Base-by-base conservation (phyloP, 2,888 invertebrate genomes). In the Sarcophaga caerulescens region DNA sequence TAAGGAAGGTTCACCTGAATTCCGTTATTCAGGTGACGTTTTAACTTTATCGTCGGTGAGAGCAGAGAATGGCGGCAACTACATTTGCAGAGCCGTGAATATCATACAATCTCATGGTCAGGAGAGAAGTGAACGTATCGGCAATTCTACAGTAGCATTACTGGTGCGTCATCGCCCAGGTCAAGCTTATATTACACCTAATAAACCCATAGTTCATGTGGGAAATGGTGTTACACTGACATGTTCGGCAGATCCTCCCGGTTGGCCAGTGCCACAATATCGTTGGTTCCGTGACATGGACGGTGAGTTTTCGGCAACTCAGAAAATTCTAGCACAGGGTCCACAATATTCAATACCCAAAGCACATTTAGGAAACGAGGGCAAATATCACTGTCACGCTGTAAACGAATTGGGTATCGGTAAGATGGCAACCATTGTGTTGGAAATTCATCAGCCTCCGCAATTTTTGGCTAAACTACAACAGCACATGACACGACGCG, bases 231-330 rank as follows among this genome's bases (percentile, higher is more conserved):
- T 97, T 2, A 97, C 97, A 2, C 94, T 97, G 17, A 97, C 97
- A 0, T 98, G 98, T 91, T 96, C 96, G 62, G 97, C 98, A 0
- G 96, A 95, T 88, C 98, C 98, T 0, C 97, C 97, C 0, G 98
- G 98, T n/a, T 98, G 97, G 96, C 98, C 98, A 0, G 96, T 96
- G 35, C 97, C 98, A 0, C 96, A 97, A 90, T 98, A 96, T 93
- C 95, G 97, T 81, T 98, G 98, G 98, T 97, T 97, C 94, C 95
- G 96, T 78, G 96, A 97, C 90, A 96, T 96, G 85, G 94, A 94
- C 2, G 95, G 95, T 5, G 94, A 95, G 10, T 92, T 92, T 88
- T 91, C 93, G 0, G 93, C 94, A 19, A 94, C 95, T 6, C 95
- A 96, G 89, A 94, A 95, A 65, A 96, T 97, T 4, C 93, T 97